These are phyloP conservation scores for Crambe crambe DNA, from an alignment of 37 sponge, comb jelly and placozoan genomes.

Conservation along the genomic window DNA sequence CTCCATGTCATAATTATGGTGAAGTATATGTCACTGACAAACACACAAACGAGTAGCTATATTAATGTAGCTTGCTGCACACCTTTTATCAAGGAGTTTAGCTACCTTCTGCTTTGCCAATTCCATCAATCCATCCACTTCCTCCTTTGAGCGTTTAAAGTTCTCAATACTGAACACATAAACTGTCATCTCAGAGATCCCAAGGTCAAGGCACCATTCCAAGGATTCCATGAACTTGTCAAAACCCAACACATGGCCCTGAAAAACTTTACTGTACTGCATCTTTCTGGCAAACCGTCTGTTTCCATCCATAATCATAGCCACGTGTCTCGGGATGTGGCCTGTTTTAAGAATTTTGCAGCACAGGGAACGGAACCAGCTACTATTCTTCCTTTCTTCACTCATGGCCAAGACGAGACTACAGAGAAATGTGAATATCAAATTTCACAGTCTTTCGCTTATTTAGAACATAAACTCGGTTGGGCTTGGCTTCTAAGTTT, in stretches of 20 bases:
- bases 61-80: too few relatives aligned
- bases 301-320: conserved; percentile 99
- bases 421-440: not conserved
- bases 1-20: too few relatives aligned
- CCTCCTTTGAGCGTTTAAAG: conserved; percentile 93
- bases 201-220: conserved; percentile 94
- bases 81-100: conserved; percentile 74
- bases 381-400: not conserved
- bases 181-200: conserved; percentile 91
- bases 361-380: conserved; percentile 64
- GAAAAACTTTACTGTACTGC: conserved; percentile 45
- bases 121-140: conserved; percentile 94
- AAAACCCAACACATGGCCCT: conserved; percentile 91
- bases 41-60: too few relatives aligned
- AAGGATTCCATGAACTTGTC: conserved; percentile 91
- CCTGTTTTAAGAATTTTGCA: conserved; percentile 61
- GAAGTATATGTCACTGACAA: too few relatives aligned
- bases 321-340: conserved; percentile 86
- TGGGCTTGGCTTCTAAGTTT: too few relatives aligned
- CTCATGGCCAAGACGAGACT: conserved; percentile 1
- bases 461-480: not conserved
- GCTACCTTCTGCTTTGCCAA: conserved; percentile 85
- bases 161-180: conserved; percentile 99
- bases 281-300: conserved; percentile 88
- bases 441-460: not conserved